Percentiles rank a stretch among this genome's conserved stretches.
These are phyloP conservation scores for Teinopalpus imperialis DNA, from an alignment of 2,888 invertebrate genomes.

Conservation along the genomic window DNA sequence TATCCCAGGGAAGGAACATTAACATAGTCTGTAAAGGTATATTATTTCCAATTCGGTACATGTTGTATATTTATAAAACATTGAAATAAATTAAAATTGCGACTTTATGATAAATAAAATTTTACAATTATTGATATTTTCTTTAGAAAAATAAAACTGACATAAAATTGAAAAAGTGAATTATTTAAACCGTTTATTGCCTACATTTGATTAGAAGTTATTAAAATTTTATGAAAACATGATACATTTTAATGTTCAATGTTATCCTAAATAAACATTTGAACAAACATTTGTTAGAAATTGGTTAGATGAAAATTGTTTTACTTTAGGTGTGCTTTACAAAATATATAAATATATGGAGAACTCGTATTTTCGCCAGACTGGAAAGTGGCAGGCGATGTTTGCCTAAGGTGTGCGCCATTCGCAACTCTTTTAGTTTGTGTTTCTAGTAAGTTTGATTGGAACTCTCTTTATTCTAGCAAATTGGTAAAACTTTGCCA, in stretches of 20 bases:
- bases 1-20: too few species aligned
- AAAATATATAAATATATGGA: conserved; percentile 10
- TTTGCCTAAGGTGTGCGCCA: conserved; percentile 52
- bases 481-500: conserved; percentile 69
- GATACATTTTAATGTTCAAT: conserved; percentile 1
- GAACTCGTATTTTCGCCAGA: conserved; percentile 23
- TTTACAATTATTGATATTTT: too few species aligned
- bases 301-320: conserved; percentile 9
- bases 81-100: too few species aligned
- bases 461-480: conserved; percentile 72
- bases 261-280: conserved; percentile 10
- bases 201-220: too few species aligned
- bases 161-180: too few species aligned
- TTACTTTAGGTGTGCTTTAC: conserved; percentile 4
- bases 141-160: too few species aligned
- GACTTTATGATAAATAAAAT: too few species aligned
- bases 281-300: conserved; percentile 14
- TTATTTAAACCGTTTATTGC: too few species aligned
- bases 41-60: too few species aligned
- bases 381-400: conserved; percentile 36
- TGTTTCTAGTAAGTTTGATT: conserved; percentile 65
- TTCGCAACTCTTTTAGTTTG: conserved; percentile 55
- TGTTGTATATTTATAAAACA: too few species aligned
- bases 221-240: too few species aligned
- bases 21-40: too few species aligned